Evolutionary conservation across 2,113 vertebrate species (phyloP).

Genomic region (Chaenocephalus aceratus): DNA sequence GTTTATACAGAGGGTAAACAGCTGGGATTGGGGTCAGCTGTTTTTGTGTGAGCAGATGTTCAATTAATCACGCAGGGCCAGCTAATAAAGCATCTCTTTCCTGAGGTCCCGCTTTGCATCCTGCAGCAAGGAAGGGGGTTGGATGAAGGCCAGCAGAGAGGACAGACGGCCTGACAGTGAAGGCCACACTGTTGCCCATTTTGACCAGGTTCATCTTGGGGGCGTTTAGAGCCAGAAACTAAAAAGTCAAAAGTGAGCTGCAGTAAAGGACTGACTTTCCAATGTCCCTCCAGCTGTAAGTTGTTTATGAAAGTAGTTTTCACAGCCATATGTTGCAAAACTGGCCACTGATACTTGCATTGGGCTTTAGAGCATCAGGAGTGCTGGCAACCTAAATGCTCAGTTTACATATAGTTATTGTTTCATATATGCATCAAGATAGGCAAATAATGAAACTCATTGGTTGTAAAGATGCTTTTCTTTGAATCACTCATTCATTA

Average conservation of each 20-base stretch:
- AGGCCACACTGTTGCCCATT: constrained; percentile 51
- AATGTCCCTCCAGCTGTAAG: not conserved
- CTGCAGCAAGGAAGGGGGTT: constrained; percentile 56
- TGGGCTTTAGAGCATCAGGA: not conserved
- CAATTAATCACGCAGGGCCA: constrained; percentile 78
- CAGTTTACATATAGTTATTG: constrained; percentile 9
- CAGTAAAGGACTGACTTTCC: constrained; percentile 9
- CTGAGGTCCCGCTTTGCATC: constrained; percentile 63
- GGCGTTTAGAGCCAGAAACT: constrained; percentile 2
- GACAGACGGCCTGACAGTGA: constrained; percentile 62
- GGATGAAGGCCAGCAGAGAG: constrained; percentile 68
- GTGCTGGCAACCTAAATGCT: not conserved
- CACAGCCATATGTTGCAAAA: constrained; percentile 1
- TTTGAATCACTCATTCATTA: constrained; percentile 48
- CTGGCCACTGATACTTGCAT: not conserved
- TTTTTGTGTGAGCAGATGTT: constrained; percentile 79
- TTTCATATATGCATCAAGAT: constrained; percentile 42
- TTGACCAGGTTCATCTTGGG: constrained; percentile 22
- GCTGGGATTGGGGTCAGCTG: constrained; percentile 75
- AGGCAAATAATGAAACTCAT: constrained; percentile 34
- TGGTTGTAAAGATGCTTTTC: constrained; percentile 21
- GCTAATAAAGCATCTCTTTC: constrained; percentile 77
- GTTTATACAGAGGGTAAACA: constrained; percentile 79
- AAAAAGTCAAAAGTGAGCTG: constrained; percentile 43
- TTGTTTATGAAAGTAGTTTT: constrained; percentile 8